Percentiles rank a stretch among this genome's conserved stretches.
Conservation (phyloP, 2,113 vertebrate species). For the Scalopus aquaticus region DNA sequence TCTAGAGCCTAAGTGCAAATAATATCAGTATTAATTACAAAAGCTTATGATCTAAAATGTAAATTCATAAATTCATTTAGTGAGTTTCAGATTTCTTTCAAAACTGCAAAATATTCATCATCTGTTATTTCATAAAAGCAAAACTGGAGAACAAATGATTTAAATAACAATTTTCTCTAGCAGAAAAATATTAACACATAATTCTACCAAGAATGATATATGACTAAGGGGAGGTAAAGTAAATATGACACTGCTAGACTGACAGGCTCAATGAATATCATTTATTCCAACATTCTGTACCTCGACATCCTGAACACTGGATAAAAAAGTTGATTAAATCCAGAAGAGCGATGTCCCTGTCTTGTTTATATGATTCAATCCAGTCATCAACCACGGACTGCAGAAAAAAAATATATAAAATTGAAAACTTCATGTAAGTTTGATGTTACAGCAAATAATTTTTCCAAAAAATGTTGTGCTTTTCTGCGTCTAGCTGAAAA, state of each 20-base stretch:
- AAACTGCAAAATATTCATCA: conserved; percentile 4
- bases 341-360: conserved; percentile 97
- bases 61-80: background rate
- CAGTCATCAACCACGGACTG: conserved; percentile 99
- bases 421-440: conserved; percentile 70
- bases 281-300: conserved; percentile 85
- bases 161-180: conserved; percentile 36
- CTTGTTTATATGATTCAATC: conserved; percentile 99
- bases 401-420: conserved; percentile 77
- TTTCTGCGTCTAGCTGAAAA: conserved; percentile 38
- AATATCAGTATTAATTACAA: conserved; percentile 16
- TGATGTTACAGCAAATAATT: conserved; percentile 73
- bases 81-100: conserved; percentile 1
- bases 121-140: background rate
- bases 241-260: conserved; percentile 32
- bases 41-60: conserved; percentile 8
- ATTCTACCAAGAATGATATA: conserved; percentile 18
- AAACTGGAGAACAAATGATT: conserved; percentile 17
- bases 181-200: conserved; percentile 18
- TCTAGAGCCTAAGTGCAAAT: background rate
- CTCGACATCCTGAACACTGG: conserved; percentile 99
- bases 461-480: conserved; percentile 29
- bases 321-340: conserved; percentile 99
- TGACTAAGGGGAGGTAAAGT: conserved; percentile 4
- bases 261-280: conserved; percentile 71